Conservation (phyloP, 2,888 invertebrate species). For the Drosophila seclusa region DNA sequence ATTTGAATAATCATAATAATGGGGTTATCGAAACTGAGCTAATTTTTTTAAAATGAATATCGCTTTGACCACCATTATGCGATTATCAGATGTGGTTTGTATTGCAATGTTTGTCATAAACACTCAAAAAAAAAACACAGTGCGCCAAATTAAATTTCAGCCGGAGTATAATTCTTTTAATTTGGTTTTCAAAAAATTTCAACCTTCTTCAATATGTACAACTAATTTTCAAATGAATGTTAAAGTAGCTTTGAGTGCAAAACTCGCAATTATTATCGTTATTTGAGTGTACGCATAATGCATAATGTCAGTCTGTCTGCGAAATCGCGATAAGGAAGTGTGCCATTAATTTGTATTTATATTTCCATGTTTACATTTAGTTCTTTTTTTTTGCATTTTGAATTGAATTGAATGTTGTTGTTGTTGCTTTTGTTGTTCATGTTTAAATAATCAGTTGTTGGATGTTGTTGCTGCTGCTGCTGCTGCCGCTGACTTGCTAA, state of each 20-base stretch:
- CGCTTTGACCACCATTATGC: background rate
- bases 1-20: background rate
- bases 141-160: background rate
- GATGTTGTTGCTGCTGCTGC: constrained; percentile 3
- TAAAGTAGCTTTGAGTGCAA: background rate
- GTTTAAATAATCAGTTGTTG: constrained; percentile 50
- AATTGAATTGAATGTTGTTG: background rate
- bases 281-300: constrained; percentile 5
- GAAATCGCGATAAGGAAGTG: constrained; percentile 49
- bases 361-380: constrained; percentile 32
- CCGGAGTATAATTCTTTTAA: background rate
- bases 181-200: background rate
- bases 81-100: background rate
- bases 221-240: background rate
- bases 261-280: background rate
- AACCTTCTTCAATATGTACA: background rate
- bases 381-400: background rate
- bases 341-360: constrained; percentile 62
- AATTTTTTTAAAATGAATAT: background rate
- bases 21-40: background rate
- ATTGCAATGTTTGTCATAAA: background rate
- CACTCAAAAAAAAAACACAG: background rate
- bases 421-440: constrained; percentile 31
- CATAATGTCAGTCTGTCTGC: constrained; percentile 16
- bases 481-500: constrained; percentile 38